phyloP scores from a whole-genome alignment of 2,888 invertebrate genomes.

The Smittia aterrima region DNA sequence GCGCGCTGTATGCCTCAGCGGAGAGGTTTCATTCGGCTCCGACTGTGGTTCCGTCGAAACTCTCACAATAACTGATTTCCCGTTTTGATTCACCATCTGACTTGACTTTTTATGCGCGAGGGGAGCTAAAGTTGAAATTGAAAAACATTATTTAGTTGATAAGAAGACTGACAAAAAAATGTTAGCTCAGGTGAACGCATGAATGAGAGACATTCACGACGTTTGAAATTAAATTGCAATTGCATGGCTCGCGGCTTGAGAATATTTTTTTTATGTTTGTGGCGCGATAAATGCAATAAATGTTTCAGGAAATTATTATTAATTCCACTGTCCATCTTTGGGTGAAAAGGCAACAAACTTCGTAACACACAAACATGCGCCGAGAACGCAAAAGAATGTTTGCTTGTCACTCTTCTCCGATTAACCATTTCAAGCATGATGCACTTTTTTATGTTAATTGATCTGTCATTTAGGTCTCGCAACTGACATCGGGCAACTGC shows the following conservation, averaged over 20 bases:
- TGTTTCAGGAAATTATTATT: no score
- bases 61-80: conserved; percentile 28
- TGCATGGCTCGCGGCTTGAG: no score
- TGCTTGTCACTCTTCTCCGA: no score
- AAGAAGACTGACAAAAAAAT: background rate
- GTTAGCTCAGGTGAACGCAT: background rate
- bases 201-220: background rate
- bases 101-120: background rate
- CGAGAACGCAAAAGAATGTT: no score
- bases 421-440: background rate
- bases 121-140: no score
- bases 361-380: no score
- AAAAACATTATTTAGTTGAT: background rate
- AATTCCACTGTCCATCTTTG: no score
- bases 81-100: conserved; percentile 39
- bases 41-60: conserved; percentile 19
- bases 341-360: no score
- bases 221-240: no score
- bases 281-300: no score
- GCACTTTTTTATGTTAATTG: background rate
- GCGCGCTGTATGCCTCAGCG: conserved; percentile 2
- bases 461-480: background rate
- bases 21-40: conserved; percentile 30
- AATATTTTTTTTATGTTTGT: no score
- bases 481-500: background rate